Conservation (phyloP, 2,888 invertebrate genomes). For the Leucania comma region DNA sequence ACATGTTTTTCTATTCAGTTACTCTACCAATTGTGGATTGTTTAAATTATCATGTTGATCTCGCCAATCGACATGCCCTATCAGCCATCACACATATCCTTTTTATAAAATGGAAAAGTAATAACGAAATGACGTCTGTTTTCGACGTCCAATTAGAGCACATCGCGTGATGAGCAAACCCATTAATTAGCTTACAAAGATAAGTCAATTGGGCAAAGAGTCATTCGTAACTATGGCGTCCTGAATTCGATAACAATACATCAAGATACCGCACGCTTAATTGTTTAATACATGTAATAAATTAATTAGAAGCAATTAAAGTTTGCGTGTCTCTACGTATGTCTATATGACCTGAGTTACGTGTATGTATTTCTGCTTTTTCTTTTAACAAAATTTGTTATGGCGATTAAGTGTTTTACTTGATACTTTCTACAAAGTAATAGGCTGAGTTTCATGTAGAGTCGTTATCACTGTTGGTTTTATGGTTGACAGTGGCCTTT, state of each 20-base stretch:
- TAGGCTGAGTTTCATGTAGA: conserved; percentile 58
- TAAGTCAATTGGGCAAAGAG: conserved; percentile 88
- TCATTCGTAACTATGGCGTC: conserved; percentile 74
- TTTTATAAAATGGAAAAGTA: conserved; percentile 70
- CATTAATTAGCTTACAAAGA: conserved; percentile 87
- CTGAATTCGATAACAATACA: conserved; percentile 88
- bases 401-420: conserved; percentile 76
- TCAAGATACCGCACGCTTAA: conserved; percentile 87
- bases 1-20: conserved; percentile 2
- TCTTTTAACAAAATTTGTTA: conserved; percentile 78
- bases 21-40: conserved; percentile 12
- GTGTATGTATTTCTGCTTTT: conserved; percentile 72
- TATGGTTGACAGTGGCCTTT: conserved; percentile 55
- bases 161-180: conserved; percentile 85
- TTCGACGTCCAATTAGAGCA: conserved; percentile 80
- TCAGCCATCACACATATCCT: conserved; percentile 58
- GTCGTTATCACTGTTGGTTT: conserved; percentile 57
- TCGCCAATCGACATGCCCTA: conserved; percentile 41
- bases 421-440: conserved; percentile 68
- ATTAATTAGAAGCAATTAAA: conserved; percentile 89
- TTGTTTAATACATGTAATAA: conserved; percentile 90
- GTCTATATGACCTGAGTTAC: conserved; percentile 78
- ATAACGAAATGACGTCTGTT: conserved; percentile 75
- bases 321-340: conserved; percentile 82
- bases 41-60: conserved; percentile 36